Evolutionary conservation across 1,140 invertebrate species (phyloP).

Genomic region (Pachyrhynchus sulphureomaculatus): DNA sequence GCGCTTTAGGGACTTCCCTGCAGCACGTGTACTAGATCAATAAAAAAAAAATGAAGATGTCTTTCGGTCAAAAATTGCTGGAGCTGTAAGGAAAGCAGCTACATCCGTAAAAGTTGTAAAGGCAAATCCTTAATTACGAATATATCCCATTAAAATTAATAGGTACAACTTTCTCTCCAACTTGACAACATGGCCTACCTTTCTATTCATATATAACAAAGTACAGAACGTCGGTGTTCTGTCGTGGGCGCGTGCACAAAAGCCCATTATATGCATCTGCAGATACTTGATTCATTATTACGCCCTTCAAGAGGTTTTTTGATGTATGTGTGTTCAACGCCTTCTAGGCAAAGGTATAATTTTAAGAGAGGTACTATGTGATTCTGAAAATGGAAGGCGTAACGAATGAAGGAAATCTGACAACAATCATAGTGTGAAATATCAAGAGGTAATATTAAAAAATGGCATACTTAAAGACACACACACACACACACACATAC

Average conservation of each 20-base stretch:
- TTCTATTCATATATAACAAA: background rate
- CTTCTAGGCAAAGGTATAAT: slow-evolving; percentile 2
- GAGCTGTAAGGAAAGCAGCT: no score
- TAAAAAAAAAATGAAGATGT: no score
- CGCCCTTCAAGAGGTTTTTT: slow-evolving; percentile 9
- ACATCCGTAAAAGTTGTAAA: no score
- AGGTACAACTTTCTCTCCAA: background rate
- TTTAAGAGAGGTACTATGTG: slow-evolving; percentile 4
- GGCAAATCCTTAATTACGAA: no score
- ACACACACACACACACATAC: no score
- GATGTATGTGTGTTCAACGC: slow-evolving; percentile 7
- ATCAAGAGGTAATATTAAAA: no score
- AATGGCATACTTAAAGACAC: no score
- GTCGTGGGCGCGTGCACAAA: slow-evolving; percentile 21
- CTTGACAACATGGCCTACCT: background rate
- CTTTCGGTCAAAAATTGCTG: no score
- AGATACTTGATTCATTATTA: slow-evolving; percentile 16
- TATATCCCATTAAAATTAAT: no score
- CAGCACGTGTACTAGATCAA: no score
- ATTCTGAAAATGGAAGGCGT: background rate
- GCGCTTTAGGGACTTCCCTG: no score
- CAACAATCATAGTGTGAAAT: background rate
- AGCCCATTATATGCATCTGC: slow-evolving; percentile 13
- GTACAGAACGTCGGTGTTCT: background rate
- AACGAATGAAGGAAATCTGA: background rate